Conservation (phyloP, 2,888 invertebrate species). For the Formica aserva region DNA sequence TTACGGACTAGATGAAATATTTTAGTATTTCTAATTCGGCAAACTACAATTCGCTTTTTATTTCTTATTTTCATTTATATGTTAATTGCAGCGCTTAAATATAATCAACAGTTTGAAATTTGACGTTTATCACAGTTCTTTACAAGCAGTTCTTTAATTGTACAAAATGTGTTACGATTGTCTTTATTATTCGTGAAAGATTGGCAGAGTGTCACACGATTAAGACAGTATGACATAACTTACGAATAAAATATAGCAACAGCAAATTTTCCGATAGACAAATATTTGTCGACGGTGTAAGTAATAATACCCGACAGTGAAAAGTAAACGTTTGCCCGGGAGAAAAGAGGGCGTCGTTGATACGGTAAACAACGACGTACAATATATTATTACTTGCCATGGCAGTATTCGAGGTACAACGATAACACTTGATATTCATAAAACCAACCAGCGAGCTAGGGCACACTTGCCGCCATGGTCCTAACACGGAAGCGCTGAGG, state of each 20-base stretch:
- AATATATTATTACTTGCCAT: constrained; percentile 37
- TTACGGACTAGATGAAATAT: not conserved
- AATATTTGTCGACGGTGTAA: constrained; percentile 69
- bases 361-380: constrained; percentile 66
- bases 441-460: constrained; percentile 38
- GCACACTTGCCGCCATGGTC: constrained; percentile 16
- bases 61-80: not conserved
- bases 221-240: constrained; percentile 50
- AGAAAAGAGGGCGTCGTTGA: constrained; percentile 65
- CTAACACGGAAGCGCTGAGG: constrained; percentile 27
- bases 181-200: not conserved
- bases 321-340: constrained; percentile 71
- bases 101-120: not conserved
- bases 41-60: not conserved
- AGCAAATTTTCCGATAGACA: constrained; percentile 69
- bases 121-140: not conserved
- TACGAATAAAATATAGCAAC: constrained; percentile 29
- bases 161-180: not conserved
- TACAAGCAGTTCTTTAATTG: not conserved
- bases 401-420: constrained; percentile 53
- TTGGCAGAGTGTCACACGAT: constrained; percentile 29
- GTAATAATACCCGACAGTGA: constrained; percentile 70
- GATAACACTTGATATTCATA: constrained; percentile 64
- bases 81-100: not conserved
- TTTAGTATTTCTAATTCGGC: not conserved